Base-by-base conservation (phyloP, 2,797 vertebrate genomes). In the Eupleurogrammus muticus region DNA sequence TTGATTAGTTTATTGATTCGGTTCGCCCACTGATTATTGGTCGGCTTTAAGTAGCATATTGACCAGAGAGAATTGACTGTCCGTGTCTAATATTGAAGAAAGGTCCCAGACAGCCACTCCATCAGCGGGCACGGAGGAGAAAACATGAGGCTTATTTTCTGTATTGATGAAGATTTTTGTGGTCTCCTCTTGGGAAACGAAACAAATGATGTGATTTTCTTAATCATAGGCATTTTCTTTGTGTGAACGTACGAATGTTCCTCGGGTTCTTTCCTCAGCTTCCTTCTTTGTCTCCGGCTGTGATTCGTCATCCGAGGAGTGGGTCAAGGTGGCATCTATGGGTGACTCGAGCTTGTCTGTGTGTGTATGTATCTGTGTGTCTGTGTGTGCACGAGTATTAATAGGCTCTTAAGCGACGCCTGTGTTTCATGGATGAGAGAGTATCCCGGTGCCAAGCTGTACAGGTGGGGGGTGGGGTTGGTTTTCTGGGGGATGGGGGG, bases 1-100 rank as follows among this genome's bases (percentile, higher is more conserved):
- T 85, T 80, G 74, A 89, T 77, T 85, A 83, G 71, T 83, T 71
- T 84, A 92, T 91, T 90, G 89, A 91, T 83, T 66, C 9, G 42
- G 56, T 56, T 2, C 11, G 68, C 44, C 53, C 4, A 35, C 77
- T 81, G 77, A 76, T 81, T 88, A 87, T 79, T 68, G 73, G 80
- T 14, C 60, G 50, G 32, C 49, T 46, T 46, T 81, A 70, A 87
- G 66, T 72, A 73, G 65, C 28, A 5, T 66, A 74, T 82, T 83
- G 89, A 83, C 66, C 60, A 7, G 40, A 54, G 58, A 68, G 69
- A 73, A 84, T 73, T 74, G 76, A 79, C 75, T 72, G 55, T 49
- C 49, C 46, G 46, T 20, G 65, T 62, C 36, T 75, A 76, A 83
- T 75, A 49, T 64, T 77, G 17, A 24, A 58, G 77, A 75, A 73